These are phyloP conservation scores for Danaus chrysippus DNA, from an alignment of 2,888 invertebrate genomes.

Conservation along the genomic window DNA sequence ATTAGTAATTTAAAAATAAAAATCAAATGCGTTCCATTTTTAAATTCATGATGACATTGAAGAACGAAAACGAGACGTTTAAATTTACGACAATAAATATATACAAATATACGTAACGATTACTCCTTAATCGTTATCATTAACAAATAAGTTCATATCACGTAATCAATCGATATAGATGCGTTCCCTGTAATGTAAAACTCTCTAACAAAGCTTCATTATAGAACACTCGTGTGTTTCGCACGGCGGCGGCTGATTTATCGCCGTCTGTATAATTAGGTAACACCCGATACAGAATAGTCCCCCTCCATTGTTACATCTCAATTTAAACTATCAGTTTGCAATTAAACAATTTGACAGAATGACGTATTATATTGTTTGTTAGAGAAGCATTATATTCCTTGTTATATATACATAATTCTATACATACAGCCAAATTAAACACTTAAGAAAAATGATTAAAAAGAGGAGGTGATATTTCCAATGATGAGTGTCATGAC, in stretches of 20 bases:
- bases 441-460: too few species aligned
- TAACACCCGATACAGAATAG: conserved; percentile 59
- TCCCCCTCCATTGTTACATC: conserved; percentile 31
- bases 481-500: too few species aligned
- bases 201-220: conserved; percentile 49
- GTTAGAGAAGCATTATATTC: too few species aligned
- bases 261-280: conserved; percentile 59
- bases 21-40: too few species aligned
- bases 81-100: too few species aligned
- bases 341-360: conserved; percentile 1
- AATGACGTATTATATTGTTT: background rate
- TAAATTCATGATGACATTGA: too few species aligned
- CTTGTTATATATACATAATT: too few species aligned
- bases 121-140: background rate
- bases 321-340: conserved; percentile 22
- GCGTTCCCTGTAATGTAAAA: conserved; percentile 32
- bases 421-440: too few species aligned
- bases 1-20: too few species aligned
- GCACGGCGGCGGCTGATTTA: conserved; percentile 67
- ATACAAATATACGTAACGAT: too few species aligned
- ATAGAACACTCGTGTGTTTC: conserved; percentile 54
- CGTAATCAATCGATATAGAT: conserved; percentile 3
- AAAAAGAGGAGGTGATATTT: too few species aligned
- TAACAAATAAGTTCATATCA: background rate
- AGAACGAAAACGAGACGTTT: too few species aligned